Evolutionary conservation across 2,888 invertebrate genomes (phyloP), one percentile per base, ranked within the genome.

Genomic region (Caenorhabditis wallacei): DNA sequence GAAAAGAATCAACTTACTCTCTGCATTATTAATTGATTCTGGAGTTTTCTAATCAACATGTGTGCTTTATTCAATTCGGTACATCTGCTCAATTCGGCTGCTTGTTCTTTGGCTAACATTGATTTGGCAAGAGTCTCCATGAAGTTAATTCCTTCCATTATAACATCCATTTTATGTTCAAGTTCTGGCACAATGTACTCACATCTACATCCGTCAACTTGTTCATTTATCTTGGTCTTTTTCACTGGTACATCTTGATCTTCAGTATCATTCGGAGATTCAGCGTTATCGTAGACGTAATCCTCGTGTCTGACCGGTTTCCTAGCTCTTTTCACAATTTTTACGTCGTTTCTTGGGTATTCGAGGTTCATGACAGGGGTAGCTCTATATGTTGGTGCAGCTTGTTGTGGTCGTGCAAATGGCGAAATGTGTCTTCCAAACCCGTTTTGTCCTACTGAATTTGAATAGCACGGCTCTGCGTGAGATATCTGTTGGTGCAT

Each of bases 141-240:
- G 18, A 64, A 35, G 2, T 22, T 8, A 40, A 74, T 74, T 18
- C 63, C 53, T 7, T 64, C 74, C 35, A 74, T 43, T 13, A 74
- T 64, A 13, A 64, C 20, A 35, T 64, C 74, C 22, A 74, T 64
- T 30, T 43, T 53, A 1, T 20, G 43, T 18, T 56, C 64, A 8
- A 74, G 13, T 26, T 64, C 64, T 7, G 64, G 56, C 11, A 56
- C 64, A 11, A 74, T 22, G 18, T 64, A 64, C 24, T 74, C 64
- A 26, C 74, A 74, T 22, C 64, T 30, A 20, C 74, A 74, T 54
- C 30, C 46, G 22, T 53, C 40, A n/a, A n/a, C 10, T 22, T 35
- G 57, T 11, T 11, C 40, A 10, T 1, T 13, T 1, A 4, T 4
- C 61, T 54, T 53, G 1, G 0, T 16, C 3, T 16, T 40, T 26